These are phyloP conservation scores for Callaeas wilsoni DNA, from an alignment of 2,113 vertebrate genomes.

Conservation along the genomic window DNA sequence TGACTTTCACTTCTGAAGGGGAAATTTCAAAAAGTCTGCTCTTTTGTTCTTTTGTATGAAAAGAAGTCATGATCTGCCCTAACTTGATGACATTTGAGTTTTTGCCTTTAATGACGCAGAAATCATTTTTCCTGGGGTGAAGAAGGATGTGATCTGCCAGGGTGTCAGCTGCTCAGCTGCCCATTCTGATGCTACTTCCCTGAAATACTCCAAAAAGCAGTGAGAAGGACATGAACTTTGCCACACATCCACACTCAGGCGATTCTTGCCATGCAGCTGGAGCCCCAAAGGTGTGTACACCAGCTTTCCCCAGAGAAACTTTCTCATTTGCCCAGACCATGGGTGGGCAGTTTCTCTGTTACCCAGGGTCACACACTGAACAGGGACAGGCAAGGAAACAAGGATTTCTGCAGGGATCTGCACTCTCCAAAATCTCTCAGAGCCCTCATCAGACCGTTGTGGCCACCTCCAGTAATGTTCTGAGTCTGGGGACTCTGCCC, in stretches of 20 bases:
- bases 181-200: neutral
- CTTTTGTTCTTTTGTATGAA: neutral
- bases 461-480: neutral
- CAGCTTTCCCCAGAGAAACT: neutral
- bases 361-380: neutral
- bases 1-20: neutral
- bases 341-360: fast-evolving
- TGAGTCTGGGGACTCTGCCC: neutral
- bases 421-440: neutral
- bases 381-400: neutral
- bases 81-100: neutral
- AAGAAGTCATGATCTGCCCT: neutral
- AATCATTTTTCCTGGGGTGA: neutral
- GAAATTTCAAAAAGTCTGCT: neutral
- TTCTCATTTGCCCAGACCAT: neutral
- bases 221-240: neutral
- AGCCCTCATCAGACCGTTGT: neutral
- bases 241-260: too few relatives aligned
- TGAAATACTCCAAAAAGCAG: neutral
- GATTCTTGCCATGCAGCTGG: too few relatives aligned
- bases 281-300: neutral
- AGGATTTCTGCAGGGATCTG: neutral
- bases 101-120: neutral
- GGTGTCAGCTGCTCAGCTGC: neutral
- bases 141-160: neutral